phyloP scores from a whole-genome alignment of 2,888 invertebrate species.

The Atherix ibis region DNA sequence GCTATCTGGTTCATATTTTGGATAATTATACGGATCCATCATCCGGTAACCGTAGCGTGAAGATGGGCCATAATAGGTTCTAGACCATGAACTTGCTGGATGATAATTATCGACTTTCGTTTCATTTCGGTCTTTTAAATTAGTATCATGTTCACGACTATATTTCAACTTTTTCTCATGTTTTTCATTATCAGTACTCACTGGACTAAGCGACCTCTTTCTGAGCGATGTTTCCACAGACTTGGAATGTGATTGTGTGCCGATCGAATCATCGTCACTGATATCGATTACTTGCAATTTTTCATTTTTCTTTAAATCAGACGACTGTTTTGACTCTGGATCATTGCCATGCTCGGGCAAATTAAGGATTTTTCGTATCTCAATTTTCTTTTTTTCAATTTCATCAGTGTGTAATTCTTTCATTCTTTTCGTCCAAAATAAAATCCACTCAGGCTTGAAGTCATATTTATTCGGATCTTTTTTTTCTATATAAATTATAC shows the following conservation, averaged over 20 bases:
- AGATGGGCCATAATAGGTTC: constrained; percentile 3
- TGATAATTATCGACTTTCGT: constrained; percentile 5
- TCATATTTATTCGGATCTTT: constrained; percentile 62
- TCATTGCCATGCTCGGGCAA: constrained; percentile 34
- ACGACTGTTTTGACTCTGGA: constrained; percentile 14
- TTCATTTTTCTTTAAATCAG: constrained; percentile 16
- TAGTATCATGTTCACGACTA: constrained; percentile 10
- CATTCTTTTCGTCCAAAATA: constrained; percentile 71
- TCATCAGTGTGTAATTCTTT: constrained; percentile 59
- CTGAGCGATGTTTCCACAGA: too few relatives aligned
- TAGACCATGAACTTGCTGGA: constrained; percentile 1
- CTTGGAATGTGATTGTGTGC: constrained; percentile 9
- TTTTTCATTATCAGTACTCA: too few relatives aligned
- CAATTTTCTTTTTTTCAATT: constrained; percentile 46
- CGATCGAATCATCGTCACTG: constrained; percentile 23
- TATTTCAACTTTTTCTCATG: constrained; percentile 9
- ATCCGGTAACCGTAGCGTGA: constrained; percentile 19
- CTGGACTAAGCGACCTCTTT: neutral
- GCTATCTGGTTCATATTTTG: constrained; percentile 25
- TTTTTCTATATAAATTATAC: constrained; percentile 18
- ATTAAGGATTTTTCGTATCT: constrained; percentile 46
- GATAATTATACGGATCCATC: constrained; percentile 24
- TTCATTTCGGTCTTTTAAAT: constrained; percentile 3
- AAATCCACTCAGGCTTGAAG: constrained; percentile 80
- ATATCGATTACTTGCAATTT: constrained; percentile 22